Evolutionary conservation across 2,797 vertebrate genomes (phyloP).

Genomic region (Acanthopagrus latus): DNA sequence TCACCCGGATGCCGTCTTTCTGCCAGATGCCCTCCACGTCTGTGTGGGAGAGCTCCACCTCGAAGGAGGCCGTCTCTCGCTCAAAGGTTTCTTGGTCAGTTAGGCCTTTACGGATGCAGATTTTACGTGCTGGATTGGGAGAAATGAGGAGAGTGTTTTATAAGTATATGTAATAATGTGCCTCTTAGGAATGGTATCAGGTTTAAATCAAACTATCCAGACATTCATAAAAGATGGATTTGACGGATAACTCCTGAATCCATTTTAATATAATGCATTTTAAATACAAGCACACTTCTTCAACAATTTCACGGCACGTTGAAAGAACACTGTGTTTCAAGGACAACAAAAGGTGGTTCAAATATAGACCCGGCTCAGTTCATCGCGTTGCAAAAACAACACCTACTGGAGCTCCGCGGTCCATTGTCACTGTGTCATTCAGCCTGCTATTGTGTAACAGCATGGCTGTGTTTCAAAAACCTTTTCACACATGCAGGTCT

Average conservation of each 20-base stretch:
- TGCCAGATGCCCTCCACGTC: constrained; percentile 92
- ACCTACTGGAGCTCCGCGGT: constrained; percentile 29
- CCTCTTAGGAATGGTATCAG: neutral
- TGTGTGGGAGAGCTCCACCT: constrained; percentile 92
- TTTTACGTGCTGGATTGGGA: constrained; percentile 87
- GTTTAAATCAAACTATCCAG: neutral
- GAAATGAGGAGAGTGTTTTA: constrained; percentile 19
- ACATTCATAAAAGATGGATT: neutral
- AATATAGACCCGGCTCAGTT: constrained; percentile 53
- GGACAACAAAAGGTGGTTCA: constrained; percentile 40
- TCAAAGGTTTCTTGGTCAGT: constrained; percentile 89
- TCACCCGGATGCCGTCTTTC: constrained; percentile 91
- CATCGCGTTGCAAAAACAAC: constrained; percentile 41
- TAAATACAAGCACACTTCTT: neutral
- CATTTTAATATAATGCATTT: too few species aligned
- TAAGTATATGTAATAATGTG: neutral
- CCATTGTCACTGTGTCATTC: constrained; percentile 52
- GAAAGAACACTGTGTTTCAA: constrained; percentile 36
- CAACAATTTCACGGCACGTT: neutral
- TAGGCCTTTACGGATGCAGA: constrained; percentile 86
- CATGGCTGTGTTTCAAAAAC: constrained; percentile 55
- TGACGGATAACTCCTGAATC: neutral
- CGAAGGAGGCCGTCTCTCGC: constrained; percentile 91
- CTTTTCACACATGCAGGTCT: constrained; percentile 60
- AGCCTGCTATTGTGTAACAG: constrained; percentile 34